Evolutionary conservation across 2,113 vertebrate species (phyloP).

Genomic region (Corythornis vintsioides): DNA sequence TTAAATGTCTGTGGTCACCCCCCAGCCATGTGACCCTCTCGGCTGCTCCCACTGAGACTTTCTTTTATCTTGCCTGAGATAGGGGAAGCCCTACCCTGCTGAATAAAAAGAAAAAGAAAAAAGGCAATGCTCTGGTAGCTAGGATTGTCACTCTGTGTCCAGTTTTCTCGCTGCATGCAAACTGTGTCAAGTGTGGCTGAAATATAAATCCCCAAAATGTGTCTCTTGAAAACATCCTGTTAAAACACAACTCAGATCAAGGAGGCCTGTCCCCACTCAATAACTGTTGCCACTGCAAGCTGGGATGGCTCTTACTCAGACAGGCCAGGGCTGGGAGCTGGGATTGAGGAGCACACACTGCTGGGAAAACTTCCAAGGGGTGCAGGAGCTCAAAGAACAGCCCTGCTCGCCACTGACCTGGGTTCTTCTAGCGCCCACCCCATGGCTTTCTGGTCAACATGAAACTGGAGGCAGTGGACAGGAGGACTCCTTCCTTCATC

Average conservation of each 20-base stretch:
- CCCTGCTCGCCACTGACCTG: not conserved
- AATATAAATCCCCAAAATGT: not conserved
- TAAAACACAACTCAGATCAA: not conserved
- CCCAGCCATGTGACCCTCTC: too few species aligned
- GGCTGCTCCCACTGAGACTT: too few species aligned
- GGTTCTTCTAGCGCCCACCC: constrained; percentile 79
- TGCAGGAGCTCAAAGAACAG: accelerated
- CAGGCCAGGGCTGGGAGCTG: not conserved
- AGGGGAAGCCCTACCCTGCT: too few species aligned
- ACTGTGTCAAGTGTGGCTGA: not conserved
- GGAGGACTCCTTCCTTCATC: constrained; percentile 90
- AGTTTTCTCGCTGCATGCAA: too few species aligned
- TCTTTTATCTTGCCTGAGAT: too few species aligned
- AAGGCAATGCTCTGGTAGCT: too few species aligned
- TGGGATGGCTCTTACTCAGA: not conserved
- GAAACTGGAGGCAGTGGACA: constrained; percentile 96
- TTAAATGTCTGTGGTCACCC: too few species aligned
- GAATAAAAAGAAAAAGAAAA: too few species aligned
- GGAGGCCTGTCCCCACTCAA: not conserved
- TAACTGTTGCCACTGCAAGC: not conserved
- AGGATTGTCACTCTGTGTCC: too few species aligned
- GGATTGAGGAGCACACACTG: not conserved
- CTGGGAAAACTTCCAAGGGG: not conserved
- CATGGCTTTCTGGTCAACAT: constrained; percentile 93
- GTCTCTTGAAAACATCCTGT: not conserved